These are phyloP conservation scores for Vesta saturnalis DNA, from an alignment of 2,888 invertebrate genomes.

Conservation along the genomic window DNA sequence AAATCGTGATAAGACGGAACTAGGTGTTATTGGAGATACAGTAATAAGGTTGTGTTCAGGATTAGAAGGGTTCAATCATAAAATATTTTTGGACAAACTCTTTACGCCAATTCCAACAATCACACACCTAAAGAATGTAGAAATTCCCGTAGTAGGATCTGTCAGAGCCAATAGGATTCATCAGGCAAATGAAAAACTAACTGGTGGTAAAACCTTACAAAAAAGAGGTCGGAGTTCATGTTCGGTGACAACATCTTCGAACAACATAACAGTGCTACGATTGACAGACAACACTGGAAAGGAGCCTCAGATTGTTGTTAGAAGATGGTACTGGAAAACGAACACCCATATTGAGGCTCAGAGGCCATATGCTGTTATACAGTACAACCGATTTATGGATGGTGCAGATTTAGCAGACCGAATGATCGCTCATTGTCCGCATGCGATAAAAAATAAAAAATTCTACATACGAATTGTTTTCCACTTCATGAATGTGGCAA, in stretches of 20 bases:
- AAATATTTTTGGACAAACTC: constrained; percentile 3
- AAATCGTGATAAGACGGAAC: constrained; percentile 8
- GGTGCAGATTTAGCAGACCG: no score
- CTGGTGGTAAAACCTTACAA: background rate
- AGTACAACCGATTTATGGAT: background rate
- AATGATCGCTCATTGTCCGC: background rate
- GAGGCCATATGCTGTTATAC: background rate
- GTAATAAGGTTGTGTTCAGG: background rate
- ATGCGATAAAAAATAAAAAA: background rate
- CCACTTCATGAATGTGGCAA: no score
- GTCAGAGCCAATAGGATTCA: background rate
- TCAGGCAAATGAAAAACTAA: constrained; percentile 1
- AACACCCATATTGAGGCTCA: background rate
- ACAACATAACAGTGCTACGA: no score
- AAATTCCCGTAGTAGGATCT: background rate
- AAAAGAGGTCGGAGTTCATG: constrained; percentile 21
- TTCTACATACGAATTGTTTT: no score
- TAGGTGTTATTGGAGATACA: constrained; percentile 8
- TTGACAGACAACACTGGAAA: constrained; percentile 32
- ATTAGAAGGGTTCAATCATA: background rate
- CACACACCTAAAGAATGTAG: background rate
- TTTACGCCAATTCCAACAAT: constrained; percentile 2
- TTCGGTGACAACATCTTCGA: constrained; percentile 25
- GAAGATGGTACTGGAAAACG: constrained; percentile 32
- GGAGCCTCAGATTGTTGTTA: constrained; percentile 25